phyloP scores from a whole-genome alignment of 2,797 vertebrate genomes.

The Bovichtus variegatus region DNA sequence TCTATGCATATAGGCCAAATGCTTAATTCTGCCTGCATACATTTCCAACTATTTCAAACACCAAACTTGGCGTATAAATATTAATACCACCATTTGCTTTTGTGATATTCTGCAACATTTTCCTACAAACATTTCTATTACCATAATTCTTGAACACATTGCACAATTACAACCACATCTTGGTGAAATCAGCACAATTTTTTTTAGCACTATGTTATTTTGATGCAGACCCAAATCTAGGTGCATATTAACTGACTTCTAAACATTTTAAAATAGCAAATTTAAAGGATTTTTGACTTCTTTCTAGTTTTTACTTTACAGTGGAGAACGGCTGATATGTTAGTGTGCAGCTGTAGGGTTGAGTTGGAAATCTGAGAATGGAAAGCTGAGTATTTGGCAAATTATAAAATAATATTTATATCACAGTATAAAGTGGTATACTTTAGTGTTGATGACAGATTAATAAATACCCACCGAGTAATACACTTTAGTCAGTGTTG shows the following conservation, averaged over 20 bases:
- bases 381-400: background rate
- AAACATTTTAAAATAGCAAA: background rate
- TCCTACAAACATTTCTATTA: background rate
- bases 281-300: background rate
- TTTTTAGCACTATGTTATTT: background rate
- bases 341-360: background rate
- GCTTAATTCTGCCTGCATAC: background rate
- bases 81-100: no score
- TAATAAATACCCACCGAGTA: background rate
- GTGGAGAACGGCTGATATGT: background rate
- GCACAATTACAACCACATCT: background rate
- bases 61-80: background rate
- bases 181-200: no score
- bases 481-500: no score
- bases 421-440: background rate
- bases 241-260: background rate
- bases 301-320: background rate
- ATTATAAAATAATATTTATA: background rate
- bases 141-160: background rate
- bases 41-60: background rate
- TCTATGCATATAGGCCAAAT: background rate
- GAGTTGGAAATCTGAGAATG: background rate
- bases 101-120: background rate
- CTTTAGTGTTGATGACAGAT: background rate
- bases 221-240: background rate